Evolutionary conservation across 1,140 invertebrate genomes (phyloP).

Genomic region (Euwallacea fornicatus): DNA sequence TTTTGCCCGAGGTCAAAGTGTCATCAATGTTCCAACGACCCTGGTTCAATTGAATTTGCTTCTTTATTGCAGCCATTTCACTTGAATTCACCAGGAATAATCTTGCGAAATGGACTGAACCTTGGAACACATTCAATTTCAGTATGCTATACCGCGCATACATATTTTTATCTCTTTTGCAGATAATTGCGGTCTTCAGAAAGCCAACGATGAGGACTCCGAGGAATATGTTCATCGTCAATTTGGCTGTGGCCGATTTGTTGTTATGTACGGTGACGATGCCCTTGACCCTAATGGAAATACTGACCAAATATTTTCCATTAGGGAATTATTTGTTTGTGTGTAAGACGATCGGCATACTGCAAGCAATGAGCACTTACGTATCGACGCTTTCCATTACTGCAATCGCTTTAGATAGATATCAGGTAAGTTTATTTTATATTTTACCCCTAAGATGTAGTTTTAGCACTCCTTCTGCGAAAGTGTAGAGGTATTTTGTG

Average conservation of each 20-base stretch:
- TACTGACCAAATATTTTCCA: slow-evolving; percentile 76
- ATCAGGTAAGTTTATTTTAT: slow-evolving; percentile 59
- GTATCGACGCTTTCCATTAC: slow-evolving; percentile 89
- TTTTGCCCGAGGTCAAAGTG: slow-evolving; percentile 6
- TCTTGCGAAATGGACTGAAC: too few relatives aligned
- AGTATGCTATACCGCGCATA: neutral
- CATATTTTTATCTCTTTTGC: slow-evolving; percentile 29
- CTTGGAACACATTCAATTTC: neutral
- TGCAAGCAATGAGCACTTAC: slow-evolving; percentile 85
- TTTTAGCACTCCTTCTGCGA: too few relatives aligned
- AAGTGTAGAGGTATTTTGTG: too few relatives aligned
- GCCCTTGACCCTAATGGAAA: slow-evolving; percentile 81
- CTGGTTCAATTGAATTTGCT: slow-evolving; percentile 15
- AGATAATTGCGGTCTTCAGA: slow-evolving; percentile 62
- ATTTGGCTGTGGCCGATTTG: slow-evolving; percentile 83
- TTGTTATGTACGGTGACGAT: slow-evolving; percentile 83
- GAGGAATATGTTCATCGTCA: slow-evolving; percentile 88
- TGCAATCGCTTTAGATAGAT: slow-evolving; percentile 83
- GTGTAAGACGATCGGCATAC: slow-evolving; percentile 79
- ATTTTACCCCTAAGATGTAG: too few relatives aligned
- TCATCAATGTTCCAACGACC: slow-evolving; percentile 19
- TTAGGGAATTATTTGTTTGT: slow-evolving; percentile 65
- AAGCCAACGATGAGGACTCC: slow-evolving; percentile 84
- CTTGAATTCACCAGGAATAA: too few relatives aligned
- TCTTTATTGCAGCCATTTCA: neutral